Conservation (phyloP, 2,888 invertebrate species). For the Nephrocerus scutellatus region DNA sequence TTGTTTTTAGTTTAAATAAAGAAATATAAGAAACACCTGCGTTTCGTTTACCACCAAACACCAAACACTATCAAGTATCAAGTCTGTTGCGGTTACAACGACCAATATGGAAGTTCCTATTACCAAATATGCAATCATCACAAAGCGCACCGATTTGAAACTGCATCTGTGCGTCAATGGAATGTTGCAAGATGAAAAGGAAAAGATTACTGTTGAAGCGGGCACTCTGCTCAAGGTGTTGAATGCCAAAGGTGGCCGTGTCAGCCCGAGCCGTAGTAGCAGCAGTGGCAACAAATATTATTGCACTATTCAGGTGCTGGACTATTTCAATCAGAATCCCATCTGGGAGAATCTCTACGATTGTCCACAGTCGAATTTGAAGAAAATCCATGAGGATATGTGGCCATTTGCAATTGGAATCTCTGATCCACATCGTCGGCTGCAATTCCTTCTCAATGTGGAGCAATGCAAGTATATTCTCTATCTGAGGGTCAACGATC, state of each 20-base stretch:
- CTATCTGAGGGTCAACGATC: constrained; percentile 30
- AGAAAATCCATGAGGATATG: constrained; percentile 36
- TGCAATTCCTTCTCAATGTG: constrained; percentile 48
- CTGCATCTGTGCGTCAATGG: constrained; percentile 18
- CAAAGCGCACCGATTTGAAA: constrained; percentile 19
- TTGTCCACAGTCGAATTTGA: constrained; percentile 30
- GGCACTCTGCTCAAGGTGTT: constrained; percentile 32
- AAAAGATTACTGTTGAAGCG: constrained; percentile 22
- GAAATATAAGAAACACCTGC: too few species aligned
- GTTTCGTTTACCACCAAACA: too few species aligned
- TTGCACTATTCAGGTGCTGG: constrained; percentile 33
- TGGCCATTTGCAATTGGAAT: constrained; percentile 53
- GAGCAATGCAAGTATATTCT: constrained; percentile 48
- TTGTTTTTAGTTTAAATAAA: too few species aligned
- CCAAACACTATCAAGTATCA: too few species aligned
- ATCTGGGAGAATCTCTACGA: constrained; percentile 36
- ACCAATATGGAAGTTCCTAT: constrained; percentile 20
- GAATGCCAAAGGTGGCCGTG: constrained; percentile 16
- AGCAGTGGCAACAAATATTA: constrained; percentile 23
- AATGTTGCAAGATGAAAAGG: constrained; percentile 20
- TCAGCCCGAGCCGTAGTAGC: constrained; percentile 13
- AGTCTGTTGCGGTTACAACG: too few species aligned
- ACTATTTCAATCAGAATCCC: constrained; percentile 27
- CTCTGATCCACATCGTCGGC: constrained; percentile 49
- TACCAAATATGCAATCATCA: constrained; percentile 21